Conservation (phyloP, 2,888 invertebrate species). For the Xestia xanthographa region DNA sequence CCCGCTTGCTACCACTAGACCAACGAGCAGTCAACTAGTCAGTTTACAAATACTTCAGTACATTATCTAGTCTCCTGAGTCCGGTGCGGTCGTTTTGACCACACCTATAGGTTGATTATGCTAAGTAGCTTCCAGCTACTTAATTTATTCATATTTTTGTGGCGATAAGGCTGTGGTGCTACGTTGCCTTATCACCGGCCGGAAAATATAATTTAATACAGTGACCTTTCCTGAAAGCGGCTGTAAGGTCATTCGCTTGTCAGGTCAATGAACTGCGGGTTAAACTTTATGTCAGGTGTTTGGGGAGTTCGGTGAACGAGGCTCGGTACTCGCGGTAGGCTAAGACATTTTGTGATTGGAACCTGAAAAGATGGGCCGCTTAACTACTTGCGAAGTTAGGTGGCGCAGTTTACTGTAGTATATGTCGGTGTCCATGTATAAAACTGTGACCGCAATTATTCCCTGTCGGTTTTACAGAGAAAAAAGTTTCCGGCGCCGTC, state of each 20-base stretch:
- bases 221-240: conserved; percentile 35
- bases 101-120: not conserved
- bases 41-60: not conserved
- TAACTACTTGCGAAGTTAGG: not conserved
- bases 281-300: conserved; percentile 21
- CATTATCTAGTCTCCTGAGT: not conserved
- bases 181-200: conserved; percentile 9
- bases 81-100: not conserved
- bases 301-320: not conserved
- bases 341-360: not conserved
- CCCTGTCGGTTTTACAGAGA: not conserved
- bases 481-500: not conserved
- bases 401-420: not conserved
- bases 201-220: conserved; percentile 35
- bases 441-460: not conserved
- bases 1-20: too few species aligned
- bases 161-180: not conserved
- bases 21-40: not conserved
- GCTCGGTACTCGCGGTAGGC: not conserved
- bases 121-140: not conserved
- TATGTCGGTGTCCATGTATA: not conserved
- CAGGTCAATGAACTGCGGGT: conserved; percentile 12
- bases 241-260: conserved; percentile 19
- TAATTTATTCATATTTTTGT: conserved; percentile 7
- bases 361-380: not conserved